Evolutionary conservation across 1,140 invertebrate genomes (phyloP), one percentile per base, ranked within the genome.

Genomic region (Andricus grossulariae): DNA sequence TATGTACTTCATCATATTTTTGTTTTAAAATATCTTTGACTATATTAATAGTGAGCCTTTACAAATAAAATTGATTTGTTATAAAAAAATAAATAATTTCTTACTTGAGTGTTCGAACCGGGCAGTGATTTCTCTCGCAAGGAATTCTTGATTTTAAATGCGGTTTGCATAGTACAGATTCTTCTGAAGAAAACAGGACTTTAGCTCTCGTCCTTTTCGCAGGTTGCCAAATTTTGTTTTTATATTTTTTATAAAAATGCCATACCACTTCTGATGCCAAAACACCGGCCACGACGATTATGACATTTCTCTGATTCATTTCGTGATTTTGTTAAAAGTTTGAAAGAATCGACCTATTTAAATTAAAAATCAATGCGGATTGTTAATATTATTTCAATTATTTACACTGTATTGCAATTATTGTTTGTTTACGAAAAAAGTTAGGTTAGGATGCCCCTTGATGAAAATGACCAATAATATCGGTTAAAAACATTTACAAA

Each of bases 171-270:
- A 55, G 3, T 39, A 51, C 12, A 39, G 77, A 80, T 4, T 85
- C 77, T 8, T 83, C 83, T 0, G 82, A 76, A 66, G 88, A 89
- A 25, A 90, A 85, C 51, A 89, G 74, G 1, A 87, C 82, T 51
- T 88, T 83, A 18, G 13, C 50, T 51, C 50, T 81, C 32, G 32
- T n/a, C 49, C 77, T 76, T 19, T 15, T 25, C 12, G 50, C 11
- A 15, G 57, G 45, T 60, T 60, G 21, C 11, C 21, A 45, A 45
- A 45, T 45, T 45, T 32, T 12, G 6, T 25, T 72, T 72, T 13
- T 50, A 19, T 73, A 77, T 10, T 81, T 75, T 75, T 18, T 72
- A 55, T 82, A 87, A 3, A 81, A 50, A 12, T 82, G 49, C 84
- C 83, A 87, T 12, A 75, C 15, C 16, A 82, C 6, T 57, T 87